phyloP scores from a whole-genome alignment of 1,140 invertebrate genomes.

The Centruroides vittatus region DNA sequence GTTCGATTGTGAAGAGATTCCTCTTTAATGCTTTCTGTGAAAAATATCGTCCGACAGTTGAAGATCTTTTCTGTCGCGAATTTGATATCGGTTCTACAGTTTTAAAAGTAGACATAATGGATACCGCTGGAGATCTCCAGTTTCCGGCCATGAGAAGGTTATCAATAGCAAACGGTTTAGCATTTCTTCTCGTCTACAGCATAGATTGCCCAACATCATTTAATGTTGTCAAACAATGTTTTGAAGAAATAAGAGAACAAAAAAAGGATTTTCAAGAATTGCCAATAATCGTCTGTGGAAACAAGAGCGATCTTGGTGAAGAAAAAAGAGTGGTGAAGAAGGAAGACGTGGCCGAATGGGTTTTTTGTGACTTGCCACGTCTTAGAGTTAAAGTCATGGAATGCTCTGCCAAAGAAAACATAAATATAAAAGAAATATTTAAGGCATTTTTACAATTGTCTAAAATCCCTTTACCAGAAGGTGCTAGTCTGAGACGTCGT shows the following conservation, averaged over 20 bases:
- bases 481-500: constrained; percentile 46
- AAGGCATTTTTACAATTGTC: constrained; percentile 24
- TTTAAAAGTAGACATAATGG: constrained; percentile 58
- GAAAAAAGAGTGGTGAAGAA: constrained; percentile 36
- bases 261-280: constrained; percentile 61
- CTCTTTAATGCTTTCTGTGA: constrained; percentile 69
- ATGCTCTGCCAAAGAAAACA: constrained; percentile 62
- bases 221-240: constrained; percentile 57
- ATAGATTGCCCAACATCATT: constrained; percentile 62
- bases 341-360: constrained; percentile 65
- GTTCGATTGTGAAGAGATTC: constrained; percentile 68
- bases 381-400: constrained; percentile 41
- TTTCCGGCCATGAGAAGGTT: constrained; percentile 71
- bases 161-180: constrained; percentile 75
- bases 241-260: constrained; percentile 68
- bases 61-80: constrained; percentile 74
- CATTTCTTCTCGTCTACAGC: constrained; percentile 70
- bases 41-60: constrained; percentile 73
- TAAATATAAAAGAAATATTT: constrained; percentile 54
- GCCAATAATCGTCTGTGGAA: constrained; percentile 70
- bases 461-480: constrained; percentile 21
- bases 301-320: constrained; percentile 57
- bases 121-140: constrained; percentile 73
- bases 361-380: constrained; percentile 52
- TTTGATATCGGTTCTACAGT: constrained; percentile 55